Base-by-base conservation (phyloP, 1,140 invertebrate genomes). In the Drosophila trapezifrons region DNA sequence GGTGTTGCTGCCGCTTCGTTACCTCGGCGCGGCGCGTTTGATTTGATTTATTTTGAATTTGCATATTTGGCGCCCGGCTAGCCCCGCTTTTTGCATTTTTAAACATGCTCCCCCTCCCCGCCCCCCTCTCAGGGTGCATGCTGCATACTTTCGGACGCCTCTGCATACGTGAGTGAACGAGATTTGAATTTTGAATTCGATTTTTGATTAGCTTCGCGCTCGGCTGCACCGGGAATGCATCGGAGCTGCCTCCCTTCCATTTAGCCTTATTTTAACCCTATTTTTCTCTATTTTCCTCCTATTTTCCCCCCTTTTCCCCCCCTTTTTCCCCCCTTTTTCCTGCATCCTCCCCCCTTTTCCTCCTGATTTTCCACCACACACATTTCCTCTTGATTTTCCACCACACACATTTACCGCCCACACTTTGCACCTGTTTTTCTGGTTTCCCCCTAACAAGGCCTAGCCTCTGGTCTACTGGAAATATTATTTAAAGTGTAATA, bases 41-140 rank as follows among this genome's bases (percentile, higher is more conserved):
- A 87, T 87, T 87, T 87, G 76, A 87, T 87, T 87, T 89, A 87
- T 87, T 87, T 87, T 74, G 76, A 79, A 87, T 86, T 86, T 86
- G 83, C 83, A 86, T 86, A 82, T 86, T 86, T 86, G 67, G 69
- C 67, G 76, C 63, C 64, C 54, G 47, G 15, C 22, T 1, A 8
- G n/a, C 42, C 42, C 38, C 49, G 29, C n/a, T 46, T 69, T 42
- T 72, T 85, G 82, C 70, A 85, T 85, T 86, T 86, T 86, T 78
- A 87, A 87, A 72, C 79, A 86, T 71, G 2, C 18, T 20, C 13
- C 3, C 49, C 27, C 27, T 9, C 25, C 9, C 27, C 8, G 27
- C 7, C 27, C 27, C 27, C 27, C 3, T 10, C 29, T 8, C 22
- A 4, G 22, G 8, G 29, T 32, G 15, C 29, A 37, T 10, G 75